Evolutionary conservation across 2,113 vertebrate species (phyloP).

Genomic region (Balaeniceps rex): DNA sequence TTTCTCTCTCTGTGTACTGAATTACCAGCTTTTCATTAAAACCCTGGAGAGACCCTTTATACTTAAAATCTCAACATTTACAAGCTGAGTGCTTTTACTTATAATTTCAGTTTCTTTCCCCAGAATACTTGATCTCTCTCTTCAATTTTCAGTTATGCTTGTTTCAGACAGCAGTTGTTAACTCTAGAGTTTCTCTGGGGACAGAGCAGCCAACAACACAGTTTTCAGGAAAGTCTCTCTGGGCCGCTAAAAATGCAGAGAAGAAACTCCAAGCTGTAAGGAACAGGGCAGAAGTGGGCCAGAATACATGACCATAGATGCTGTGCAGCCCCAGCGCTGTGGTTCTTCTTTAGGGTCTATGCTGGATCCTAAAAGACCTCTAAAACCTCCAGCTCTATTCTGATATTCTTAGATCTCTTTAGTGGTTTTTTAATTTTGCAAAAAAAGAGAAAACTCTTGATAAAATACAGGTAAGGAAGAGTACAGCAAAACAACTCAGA

Average conservation of each 20-base stretch:
- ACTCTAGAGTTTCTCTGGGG: slow-evolving; percentile 37
- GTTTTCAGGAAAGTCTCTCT: slow-evolving; percentile 37
- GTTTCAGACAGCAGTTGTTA: slow-evolving; percentile 57
- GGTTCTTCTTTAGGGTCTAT: background rate
- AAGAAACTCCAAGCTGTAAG: background rate
- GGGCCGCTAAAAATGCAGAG: background rate
- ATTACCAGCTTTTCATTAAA: slow-evolving; percentile 48
- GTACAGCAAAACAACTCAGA: background rate
- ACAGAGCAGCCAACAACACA: slow-evolving; percentile 14
- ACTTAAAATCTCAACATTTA: slow-evolving; percentile 50
- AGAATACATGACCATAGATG: background rate
- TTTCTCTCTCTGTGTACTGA: background rate
- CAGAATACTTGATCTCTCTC: slow-evolving; percentile 21
- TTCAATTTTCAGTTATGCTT: slow-evolving; percentile 36
- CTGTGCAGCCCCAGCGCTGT: background rate
- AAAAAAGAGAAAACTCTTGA: background rate
- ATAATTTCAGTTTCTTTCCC: slow-evolving; percentile 47
- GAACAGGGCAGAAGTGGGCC: background rate
- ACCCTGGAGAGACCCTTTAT: slow-evolving; percentile 34
- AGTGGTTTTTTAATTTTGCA: background rate
- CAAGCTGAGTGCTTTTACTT: slow-evolving; percentile 61
- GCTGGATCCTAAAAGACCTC: background rate
- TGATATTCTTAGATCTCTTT: background rate
- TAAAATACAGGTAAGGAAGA: background rate
- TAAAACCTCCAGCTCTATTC: background rate